Evolutionary conservation across 1,140 invertebrate genomes (phyloP).

Genomic region (Bombus consobrinus): DNA sequence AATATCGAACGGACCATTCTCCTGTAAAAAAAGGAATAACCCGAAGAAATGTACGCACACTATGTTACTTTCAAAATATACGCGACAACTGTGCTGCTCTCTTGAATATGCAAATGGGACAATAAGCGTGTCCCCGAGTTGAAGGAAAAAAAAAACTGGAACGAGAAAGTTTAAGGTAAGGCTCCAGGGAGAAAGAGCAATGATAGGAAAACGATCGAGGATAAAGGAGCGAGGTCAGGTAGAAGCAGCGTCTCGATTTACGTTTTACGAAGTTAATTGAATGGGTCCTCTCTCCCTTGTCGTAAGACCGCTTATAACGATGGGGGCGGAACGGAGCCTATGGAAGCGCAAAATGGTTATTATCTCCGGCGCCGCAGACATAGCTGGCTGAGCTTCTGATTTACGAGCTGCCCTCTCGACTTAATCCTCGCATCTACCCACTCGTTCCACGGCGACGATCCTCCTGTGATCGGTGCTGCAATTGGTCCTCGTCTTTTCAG

Average conservation of each 20-base stretch:
- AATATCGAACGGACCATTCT: background rate
- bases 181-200: background rate
- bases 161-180: background rate
- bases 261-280: conserved; percentile 73
- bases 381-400: conserved; percentile 76
- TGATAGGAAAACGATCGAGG: conserved; percentile 21
- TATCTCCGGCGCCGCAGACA: conserved; percentile 72
- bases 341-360: conserved; percentile 79
- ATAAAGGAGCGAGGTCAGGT: conserved; percentile 9
- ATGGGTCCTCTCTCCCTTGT: conserved; percentile 57
- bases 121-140: too few relatives aligned
- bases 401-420: conserved; percentile 74
- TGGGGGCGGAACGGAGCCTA: conserved; percentile 67
- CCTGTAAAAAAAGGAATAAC: background rate
- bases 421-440: conserved; percentile 74
- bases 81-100: too few relatives aligned
- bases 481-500: conserved; percentile 47
- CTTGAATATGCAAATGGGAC: too few relatives aligned
- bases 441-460: conserved; percentile 57
- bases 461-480: conserved; percentile 13
- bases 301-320: conserved; percentile 71
- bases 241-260: conserved; percentile 62
- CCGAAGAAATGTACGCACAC: too few relatives aligned
- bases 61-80: too few relatives aligned
- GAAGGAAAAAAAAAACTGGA: background rate